Evolutionary conservation across 2,888 invertebrate genomes (phyloP).

Genomic region (Eucera pruinosa): DNA sequence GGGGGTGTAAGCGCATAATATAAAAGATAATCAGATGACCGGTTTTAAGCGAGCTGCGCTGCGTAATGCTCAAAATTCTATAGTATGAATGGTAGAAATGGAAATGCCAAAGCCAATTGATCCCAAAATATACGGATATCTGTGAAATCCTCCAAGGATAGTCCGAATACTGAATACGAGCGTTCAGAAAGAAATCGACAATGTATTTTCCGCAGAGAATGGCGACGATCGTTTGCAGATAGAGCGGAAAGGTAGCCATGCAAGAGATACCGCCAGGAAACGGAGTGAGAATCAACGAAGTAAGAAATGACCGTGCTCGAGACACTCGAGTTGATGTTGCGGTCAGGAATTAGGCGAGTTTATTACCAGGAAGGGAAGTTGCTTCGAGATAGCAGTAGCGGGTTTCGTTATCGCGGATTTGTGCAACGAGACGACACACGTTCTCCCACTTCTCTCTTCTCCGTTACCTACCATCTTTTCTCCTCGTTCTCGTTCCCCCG

Average conservation of each 20-base stretch:
- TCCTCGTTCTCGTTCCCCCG: slow-evolving; percentile 11
- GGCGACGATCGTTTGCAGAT: slow-evolving; percentile 47
- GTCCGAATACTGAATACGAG: neutral
- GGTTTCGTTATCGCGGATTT: slow-evolving; percentile 77
- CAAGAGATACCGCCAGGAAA: slow-evolving; percentile 64
- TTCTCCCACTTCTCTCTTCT: slow-evolving; percentile 34
- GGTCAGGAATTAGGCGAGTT: slow-evolving; percentile 75
- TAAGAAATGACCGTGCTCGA: slow-evolving; percentile 75
- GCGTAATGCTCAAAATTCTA: too few relatives aligned
- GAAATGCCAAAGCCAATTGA: too few relatives aligned
- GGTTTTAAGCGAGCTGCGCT: too few relatives aligned
- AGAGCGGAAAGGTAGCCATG: slow-evolving; percentile 60
- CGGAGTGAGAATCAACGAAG: slow-evolving; percentile 75
- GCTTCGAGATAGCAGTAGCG: slow-evolving; percentile 71
- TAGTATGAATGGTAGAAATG: too few relatives aligned
- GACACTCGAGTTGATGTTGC: slow-evolving; percentile 68
- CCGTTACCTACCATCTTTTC: slow-evolving; percentile 27
- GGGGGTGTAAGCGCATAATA: too few relatives aligned
- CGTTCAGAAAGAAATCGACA: neutral
- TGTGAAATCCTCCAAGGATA: neutral
- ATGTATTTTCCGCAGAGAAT: slow-evolving; percentile 16
- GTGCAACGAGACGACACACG: slow-evolving; percentile 73
- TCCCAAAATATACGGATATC: too few relatives aligned
- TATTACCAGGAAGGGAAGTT: slow-evolving; percentile 75
- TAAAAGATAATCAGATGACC: too few relatives aligned